These are phyloP conservation scores for Heliconius nattereri DNA, from an alignment of 1,140 invertebrate genomes.

Conservation along the genomic window DNA sequence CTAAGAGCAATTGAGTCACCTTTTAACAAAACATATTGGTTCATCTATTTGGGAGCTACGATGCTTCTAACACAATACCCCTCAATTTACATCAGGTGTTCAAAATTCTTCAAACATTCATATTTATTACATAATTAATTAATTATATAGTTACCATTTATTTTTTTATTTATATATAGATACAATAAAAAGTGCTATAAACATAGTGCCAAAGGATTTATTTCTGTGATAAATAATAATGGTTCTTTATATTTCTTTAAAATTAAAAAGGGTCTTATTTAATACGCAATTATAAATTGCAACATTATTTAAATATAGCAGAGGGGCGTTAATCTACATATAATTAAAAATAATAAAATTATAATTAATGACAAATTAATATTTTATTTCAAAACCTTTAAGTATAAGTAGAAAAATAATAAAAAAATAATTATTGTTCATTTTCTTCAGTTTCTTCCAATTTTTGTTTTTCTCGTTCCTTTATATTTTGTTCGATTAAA, in stretches of 20 bases:
- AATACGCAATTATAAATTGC: not conserved
- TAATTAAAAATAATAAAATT: not conserved
- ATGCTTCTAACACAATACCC: too few relatives aligned
- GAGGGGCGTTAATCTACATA: not conserved
- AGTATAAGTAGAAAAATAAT: not conserved
- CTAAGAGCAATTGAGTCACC: too few relatives aligned
- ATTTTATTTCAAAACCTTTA: constrained; percentile 5
- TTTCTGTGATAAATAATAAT: constrained; percentile 4
- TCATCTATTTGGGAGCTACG: too few relatives aligned
- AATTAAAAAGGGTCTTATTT: not conserved
- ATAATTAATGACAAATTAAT: not conserved
- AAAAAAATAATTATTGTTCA: not conserved
- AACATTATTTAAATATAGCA: not conserved
- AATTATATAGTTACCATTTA: too few relatives aligned
- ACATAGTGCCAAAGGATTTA: constrained; percentile 5
- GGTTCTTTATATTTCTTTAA: not conserved
- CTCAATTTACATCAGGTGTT: too few relatives aligned
- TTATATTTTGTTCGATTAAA: constrained; percentile 63
- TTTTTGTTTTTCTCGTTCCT: constrained; percentile 58
- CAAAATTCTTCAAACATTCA: not conserved
- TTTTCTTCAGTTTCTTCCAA: constrained; percentile 36
- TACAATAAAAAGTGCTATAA: not conserved
- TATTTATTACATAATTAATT: not conserved
- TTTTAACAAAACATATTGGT: too few relatives aligned
- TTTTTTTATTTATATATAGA: not conserved